Conservation (phyloP, 2,113 vertebrate species). For the Lota lota region DNA sequence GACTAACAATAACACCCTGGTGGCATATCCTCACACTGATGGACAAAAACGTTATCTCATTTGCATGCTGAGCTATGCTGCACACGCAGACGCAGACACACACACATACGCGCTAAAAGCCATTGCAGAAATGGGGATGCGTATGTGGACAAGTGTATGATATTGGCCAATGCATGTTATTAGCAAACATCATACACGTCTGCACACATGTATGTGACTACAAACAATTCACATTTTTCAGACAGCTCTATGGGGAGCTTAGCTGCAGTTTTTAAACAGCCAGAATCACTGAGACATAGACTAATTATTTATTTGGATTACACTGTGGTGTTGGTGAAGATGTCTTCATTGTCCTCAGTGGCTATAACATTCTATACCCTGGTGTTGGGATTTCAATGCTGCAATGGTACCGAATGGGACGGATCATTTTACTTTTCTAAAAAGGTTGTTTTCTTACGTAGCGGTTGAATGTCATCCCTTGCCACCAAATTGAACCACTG, state of each 20-base stretch:
- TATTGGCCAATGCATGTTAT: not conserved
- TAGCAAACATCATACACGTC: not conserved
- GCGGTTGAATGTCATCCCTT: too few relatives aligned
- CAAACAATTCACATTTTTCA: not conserved
- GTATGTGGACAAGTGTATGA: not conserved
- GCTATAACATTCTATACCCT: too few relatives aligned
- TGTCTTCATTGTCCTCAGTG: too few relatives aligned
- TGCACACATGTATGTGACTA: not conserved
- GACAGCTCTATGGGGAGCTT: slow-evolving; percentile 1
- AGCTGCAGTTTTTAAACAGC: not conserved
- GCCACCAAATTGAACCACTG: too few relatives aligned
- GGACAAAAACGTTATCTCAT: not conserved
- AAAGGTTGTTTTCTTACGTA: too few relatives aligned
- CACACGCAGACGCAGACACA: not conserved
- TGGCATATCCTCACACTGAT: not conserved
- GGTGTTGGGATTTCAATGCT: too few relatives aligned
- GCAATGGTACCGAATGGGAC: too few relatives aligned
- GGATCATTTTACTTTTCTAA: too few relatives aligned
- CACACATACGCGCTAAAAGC: not conserved
- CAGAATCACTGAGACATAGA: not conserved
- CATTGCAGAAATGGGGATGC: not conserved
- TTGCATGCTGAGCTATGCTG: too few relatives aligned
- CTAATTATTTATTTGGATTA: not conserved
- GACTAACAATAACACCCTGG: slow-evolving; percentile 6
- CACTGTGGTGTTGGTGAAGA: not conserved